A percentile compares a stretch with the other conserved stretches of the same genome.
Conservation (phyloP, 2,113 vertebrate genomes). For the Panthera uncia region DNA sequence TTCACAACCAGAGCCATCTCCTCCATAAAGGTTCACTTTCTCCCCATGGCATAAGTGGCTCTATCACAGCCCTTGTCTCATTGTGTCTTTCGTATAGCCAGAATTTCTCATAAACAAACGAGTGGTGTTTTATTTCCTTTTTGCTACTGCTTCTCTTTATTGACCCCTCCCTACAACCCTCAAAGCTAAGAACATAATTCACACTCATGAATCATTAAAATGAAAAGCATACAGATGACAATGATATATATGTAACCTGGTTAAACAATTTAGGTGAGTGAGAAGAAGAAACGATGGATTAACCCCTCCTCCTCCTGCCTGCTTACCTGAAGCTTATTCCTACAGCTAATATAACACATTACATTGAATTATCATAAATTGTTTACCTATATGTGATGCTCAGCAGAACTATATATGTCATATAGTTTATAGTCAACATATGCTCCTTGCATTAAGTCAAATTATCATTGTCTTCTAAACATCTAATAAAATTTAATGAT, state of each 20-base stretch:
- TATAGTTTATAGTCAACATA: constrained; percentile 39
- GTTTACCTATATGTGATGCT: not conserved
- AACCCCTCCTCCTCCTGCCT: not conserved
- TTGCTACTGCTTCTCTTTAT: not conserved
- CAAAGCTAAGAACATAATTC: not conserved
- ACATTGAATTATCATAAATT: not conserved
- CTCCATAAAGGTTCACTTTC: not conserved
- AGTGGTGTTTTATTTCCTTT: not conserved
- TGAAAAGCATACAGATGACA: not conserved
- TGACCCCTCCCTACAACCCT: not conserved
- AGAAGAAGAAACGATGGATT: not conserved
- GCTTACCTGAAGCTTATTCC: not conserved
- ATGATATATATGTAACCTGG: not conserved
- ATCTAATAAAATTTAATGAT: constrained; percentile 54
- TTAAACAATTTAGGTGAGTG: not conserved
- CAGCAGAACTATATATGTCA: not conserved
- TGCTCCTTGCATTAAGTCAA: constrained; percentile 53
- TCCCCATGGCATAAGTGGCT: not conserved
- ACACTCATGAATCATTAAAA: not conserved
- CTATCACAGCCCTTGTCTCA: not conserved
- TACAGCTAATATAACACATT: not conserved
- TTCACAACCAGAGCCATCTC: not conserved
- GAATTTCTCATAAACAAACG: not conserved
- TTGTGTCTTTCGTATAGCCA: not conserved
- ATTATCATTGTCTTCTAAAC: constrained; percentile 49